Evolutionary conservation across 2,888 invertebrate genomes (phyloP).

Genomic region (Dione juno): DNA sequence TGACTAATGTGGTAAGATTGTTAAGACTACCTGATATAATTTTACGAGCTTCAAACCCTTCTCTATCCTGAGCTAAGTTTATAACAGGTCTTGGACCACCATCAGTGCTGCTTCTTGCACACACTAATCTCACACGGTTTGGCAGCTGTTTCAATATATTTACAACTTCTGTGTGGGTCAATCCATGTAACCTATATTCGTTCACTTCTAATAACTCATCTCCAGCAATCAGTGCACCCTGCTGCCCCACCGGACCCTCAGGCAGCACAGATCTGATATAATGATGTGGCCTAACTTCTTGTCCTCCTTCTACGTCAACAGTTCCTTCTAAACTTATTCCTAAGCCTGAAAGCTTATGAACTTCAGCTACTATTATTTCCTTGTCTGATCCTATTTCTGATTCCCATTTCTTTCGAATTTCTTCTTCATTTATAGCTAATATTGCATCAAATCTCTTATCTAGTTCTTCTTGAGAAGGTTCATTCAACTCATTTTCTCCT

Average conservation of each 20-base stretch:
- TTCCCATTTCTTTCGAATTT: constrained; percentile 91
- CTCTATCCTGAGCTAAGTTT: constrained; percentile 90
- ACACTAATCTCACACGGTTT: constrained; percentile 94
- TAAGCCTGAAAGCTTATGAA: constrained; percentile 95
- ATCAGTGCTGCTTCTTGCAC: constrained; percentile 89
- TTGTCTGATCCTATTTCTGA: constrained; percentile 91
- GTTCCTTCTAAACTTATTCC: constrained; percentile 99
- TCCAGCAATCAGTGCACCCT: constrained; percentile 94
- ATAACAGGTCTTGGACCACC: constrained; percentile 88
- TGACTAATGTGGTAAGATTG: constrained; percentile 91
- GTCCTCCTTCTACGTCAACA: constrained; percentile 98
- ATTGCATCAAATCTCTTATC: constrained; percentile 83
- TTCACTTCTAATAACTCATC: constrained; percentile 99
- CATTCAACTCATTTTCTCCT: constrained; percentile 73
- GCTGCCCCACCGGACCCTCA: constrained; percentile 97
- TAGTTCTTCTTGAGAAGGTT: constrained; percentile 80
- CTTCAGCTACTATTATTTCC: constrained; percentile 95
- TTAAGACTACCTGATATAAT: constrained; percentile 94
- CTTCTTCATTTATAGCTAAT: constrained; percentile 81
- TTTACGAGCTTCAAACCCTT: constrained; percentile 91
- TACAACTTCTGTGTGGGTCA: constrained; percentile 98
- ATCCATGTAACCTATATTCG: constrained; percentile 94
- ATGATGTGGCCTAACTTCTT: constrained; percentile 98
- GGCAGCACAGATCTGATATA: constrained; percentile 98
- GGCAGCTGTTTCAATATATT: constrained; percentile 97